Base-by-base conservation (phyloP, 1,140 invertebrate genomes). In the Drosophila pseudoananassae region DNA sequence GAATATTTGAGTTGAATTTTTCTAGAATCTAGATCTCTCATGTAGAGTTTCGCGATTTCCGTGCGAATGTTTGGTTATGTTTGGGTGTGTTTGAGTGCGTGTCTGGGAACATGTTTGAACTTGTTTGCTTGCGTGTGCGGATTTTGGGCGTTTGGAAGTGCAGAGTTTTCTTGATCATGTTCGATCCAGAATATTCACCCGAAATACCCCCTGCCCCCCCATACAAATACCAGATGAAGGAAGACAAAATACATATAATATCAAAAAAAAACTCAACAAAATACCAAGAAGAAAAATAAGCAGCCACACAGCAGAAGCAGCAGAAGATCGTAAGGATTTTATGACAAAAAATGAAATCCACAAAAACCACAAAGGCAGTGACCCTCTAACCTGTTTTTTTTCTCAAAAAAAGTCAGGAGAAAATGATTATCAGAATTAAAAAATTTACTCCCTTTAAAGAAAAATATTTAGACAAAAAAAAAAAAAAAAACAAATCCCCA, bases 101-200 rank as follows among this genome's bases (percentile, higher is more conserved):
- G 71, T 14, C 9, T 72, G 74, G 3, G 25, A n/a, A 14, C 2
- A n/a, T n/a, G 36, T 40, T 40, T 40, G 36, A 43, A 43, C 2
- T 43, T 60, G 47, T 53, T 20, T 47, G 75, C 17, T n/a, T 60
- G 68, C 3, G 74, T 54, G 55, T 46, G 50, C n/a, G 58, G 50
- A 14, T 17, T 61, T 23, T n/a, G 33, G 3, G 27, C 25, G 49
- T 15, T 12, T 6, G 58, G 74, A 15, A 49, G 43, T 70, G 74
- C 85, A 81, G 78, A 90, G 85, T 90, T 90, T 85, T 90, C 75
- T 90, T 90, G 85, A 73, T 90, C 80, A 90, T 49, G 63, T 82
- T 45, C 54, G 29, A 17, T 23, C 40, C 17, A 20, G 3, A 20
- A 20, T 20, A 20, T 20, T 20, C 20, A 20, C 20, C 20, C 20